Base-by-base conservation (phyloP, 2,113 vertebrate genomes). In the Periophthalmus modestus region DNA sequence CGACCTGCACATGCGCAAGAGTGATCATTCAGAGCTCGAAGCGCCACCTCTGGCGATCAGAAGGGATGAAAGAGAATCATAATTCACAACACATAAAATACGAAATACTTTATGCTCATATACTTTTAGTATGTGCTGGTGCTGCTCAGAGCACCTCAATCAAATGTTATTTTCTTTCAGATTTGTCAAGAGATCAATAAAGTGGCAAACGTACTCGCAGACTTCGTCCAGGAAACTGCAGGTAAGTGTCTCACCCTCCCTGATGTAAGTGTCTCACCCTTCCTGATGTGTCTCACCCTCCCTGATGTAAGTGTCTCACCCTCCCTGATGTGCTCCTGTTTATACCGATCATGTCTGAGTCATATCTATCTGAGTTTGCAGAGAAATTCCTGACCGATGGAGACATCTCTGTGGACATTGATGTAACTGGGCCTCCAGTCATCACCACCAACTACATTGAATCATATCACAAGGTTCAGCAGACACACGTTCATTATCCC, bases 131-230 rank as follows among this genome's bases (percentile, higher is more conserved):
- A 7, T 54, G 50, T 5, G n/a, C 50, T n/a, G 19, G 50, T 7
- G 19, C 52, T n/a, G 19, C 33, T 19, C 12, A 24, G 11, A 63
- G 15, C 1, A 39, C 11, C 36, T 2, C 13, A 5, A 11, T 21
- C 47, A 12, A 7, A 7, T 84, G 9, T 83, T 63, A 70, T 73
- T 63, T 69, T 48, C 36, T 7, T 82, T 24, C 83, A 98, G 96
- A 95, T 96, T 68, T 98, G 96, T 87, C 94, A 94, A 4, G 96
- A 98, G 90, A 96, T 97, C 66, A 95, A 94, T 85, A 89, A 90
- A 67, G 85, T 95, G 73, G 87, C 95, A 69, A 94, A 94, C 66
- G 86, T 93, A 0, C 81, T 97, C 85, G 94, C 95, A 21, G 88
- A 92, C 72, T 97, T 94, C 80, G 88, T 96, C 52, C 94, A 94